phyloP scores from a whole-genome alignment of 2,888 invertebrate genomes.

The Sycophila texana region DNA sequence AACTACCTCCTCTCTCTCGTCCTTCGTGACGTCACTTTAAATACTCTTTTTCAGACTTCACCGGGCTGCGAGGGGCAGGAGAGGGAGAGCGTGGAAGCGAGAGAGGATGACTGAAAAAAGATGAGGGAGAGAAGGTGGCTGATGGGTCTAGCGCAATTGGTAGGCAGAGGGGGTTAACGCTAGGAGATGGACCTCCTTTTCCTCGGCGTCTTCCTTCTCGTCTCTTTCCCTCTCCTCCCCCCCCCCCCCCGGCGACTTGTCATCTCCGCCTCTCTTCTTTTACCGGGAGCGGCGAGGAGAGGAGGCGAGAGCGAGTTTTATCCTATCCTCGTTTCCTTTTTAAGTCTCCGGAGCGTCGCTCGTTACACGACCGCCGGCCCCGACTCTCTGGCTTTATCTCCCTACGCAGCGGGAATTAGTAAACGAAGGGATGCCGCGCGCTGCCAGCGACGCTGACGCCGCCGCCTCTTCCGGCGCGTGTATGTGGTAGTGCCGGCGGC shows the following conservation, averaged over 20 bases:
- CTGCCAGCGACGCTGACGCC: background rate
- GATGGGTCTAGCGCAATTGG: slow-evolving; percentile 63
- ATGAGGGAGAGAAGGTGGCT: slow-evolving; percentile 58
- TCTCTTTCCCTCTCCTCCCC: background rate
- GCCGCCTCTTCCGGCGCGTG: background rate
- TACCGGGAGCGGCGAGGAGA: background rate
- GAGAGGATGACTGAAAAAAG: too few relatives aligned
- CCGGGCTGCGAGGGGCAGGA: slow-evolving; percentile 8
- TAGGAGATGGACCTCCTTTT: slow-evolving; percentile 44
- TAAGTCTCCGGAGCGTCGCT: slow-evolving; percentile 51
- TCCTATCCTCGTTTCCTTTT: slow-evolving; percentile 56
- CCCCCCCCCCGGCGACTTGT: slow-evolving; percentile 19
- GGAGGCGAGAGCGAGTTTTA: slow-evolving; percentile 37
- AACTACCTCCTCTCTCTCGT: slow-evolving; percentile 47
- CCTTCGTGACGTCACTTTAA: slow-evolving; percentile 73
- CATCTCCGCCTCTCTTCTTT: slow-evolving; percentile 37
- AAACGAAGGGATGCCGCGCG: slow-evolving; percentile 60
- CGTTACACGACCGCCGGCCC: slow-evolving; percentile 53
- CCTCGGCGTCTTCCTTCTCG: background rate
- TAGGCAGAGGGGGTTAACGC: slow-evolving; percentile 52
- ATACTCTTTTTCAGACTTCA: slow-evolving; percentile 69
- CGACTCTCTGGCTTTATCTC: slow-evolving; percentile 64
- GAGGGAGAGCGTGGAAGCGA: background rate
- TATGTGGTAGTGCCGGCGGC: slow-evolving; percentile 10
- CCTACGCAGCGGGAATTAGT: slow-evolving; percentile 72